Conservation (phyloP, 2,113 vertebrate species). For the Ammodramus savannarum region DNA sequence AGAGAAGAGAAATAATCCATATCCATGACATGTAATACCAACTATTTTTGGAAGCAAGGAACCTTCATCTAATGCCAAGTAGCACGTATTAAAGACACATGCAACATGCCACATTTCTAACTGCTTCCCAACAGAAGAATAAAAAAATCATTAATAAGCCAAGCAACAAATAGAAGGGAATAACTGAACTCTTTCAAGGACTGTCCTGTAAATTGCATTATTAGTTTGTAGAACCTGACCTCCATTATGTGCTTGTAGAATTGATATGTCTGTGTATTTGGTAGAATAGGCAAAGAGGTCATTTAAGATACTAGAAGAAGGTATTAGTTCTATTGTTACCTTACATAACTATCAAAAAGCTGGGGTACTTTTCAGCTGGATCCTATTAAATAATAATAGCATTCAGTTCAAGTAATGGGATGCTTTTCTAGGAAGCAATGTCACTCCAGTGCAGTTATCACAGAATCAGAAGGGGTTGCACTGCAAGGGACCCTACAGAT, state of each 20-base stretch:
- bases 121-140: not conserved
- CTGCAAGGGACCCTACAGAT: not conserved
- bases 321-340: not conserved
- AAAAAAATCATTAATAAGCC: not conserved
- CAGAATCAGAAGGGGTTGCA: not conserved
- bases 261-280: rapidly evolving
- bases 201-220: not conserved
- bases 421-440: not conserved
- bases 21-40: not conserved
- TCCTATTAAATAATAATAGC: not conserved
- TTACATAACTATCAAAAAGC: not conserved
- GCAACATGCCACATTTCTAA: not conserved
- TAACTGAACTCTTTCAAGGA: not conserved
- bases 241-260: not conserved
- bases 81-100: not conserved
- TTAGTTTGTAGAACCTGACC: not conserved
- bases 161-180: not conserved
- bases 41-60: not conserved
- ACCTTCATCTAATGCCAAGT: not conserved
- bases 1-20: not conserved
- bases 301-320: not conserved
- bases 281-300: not conserved
- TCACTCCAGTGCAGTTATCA: not conserved
- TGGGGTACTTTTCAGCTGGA: not conserved
- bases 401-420: not conserved